phyloP scores from a whole-genome alignment of 2,888 invertebrate genomes.

The Dolomedes plantarius region DNA sequence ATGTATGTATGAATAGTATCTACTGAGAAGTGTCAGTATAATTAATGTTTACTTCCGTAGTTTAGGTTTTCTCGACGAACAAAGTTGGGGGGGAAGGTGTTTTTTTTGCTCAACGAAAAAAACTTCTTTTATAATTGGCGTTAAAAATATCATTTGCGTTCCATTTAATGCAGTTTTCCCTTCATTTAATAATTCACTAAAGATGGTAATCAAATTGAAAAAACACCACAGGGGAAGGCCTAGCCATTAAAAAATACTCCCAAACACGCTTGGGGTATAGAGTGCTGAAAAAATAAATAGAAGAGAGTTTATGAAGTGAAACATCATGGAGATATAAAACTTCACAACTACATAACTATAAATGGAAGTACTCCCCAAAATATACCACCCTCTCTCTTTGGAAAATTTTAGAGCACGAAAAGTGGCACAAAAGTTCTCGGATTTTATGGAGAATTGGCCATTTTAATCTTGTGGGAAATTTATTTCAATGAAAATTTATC shows the following conservation, averaged over 20 bases:
- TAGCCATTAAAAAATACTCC: slow-evolving; percentile 43
- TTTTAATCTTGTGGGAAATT: too few relatives aligned
- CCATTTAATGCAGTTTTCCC: slow-evolving; percentile 60
- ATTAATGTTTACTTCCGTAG: slow-evolving; percentile 59
- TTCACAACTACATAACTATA: neutral
- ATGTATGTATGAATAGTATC: slow-evolving; percentile 41
- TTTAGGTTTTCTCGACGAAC: slow-evolving; percentile 7
- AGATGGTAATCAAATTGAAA: slow-evolving; percentile 65
- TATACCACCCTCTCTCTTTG: too few relatives aligned
- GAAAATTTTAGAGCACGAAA: too few relatives aligned
- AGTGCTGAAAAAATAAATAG: neutral
- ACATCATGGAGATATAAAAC: neutral
- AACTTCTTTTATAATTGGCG: slow-evolving; percentile 34
- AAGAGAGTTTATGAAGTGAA: slow-evolving; percentile 23
- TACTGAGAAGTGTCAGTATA: slow-evolving; percentile 43
- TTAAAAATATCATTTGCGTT: slow-evolving; percentile 37
- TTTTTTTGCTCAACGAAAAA: slow-evolving; percentile 18
- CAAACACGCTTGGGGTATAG: neutral
- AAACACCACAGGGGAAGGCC: slow-evolving; percentile 29
- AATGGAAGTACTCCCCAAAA: too few relatives aligned
- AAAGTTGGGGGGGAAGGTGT: slow-evolving; percentile 5
- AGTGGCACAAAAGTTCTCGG: too few relatives aligned
- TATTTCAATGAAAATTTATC: too few relatives aligned
- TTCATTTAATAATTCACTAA: slow-evolving; percentile 65
- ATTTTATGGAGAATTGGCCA: too few relatives aligned